Conservation (phyloP, 2,888 invertebrate species). For the Brassicogethes aeneus region DNA sequence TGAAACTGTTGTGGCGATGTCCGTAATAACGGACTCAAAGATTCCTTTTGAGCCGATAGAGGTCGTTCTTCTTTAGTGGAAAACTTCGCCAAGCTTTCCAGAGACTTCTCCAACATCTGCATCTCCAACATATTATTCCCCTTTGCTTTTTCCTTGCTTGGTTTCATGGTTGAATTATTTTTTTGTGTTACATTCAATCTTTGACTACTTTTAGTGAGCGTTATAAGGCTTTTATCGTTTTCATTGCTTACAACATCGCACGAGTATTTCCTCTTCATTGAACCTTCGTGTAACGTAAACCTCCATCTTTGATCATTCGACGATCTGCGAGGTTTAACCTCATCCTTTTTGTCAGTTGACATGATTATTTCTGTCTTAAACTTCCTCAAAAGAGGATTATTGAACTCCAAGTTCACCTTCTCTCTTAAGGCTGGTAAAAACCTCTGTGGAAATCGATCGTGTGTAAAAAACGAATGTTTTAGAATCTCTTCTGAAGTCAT, state of each 20-base stretch:
- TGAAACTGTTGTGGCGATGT: slow-evolving; percentile 18
- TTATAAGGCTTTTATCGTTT: slow-evolving; percentile 18
- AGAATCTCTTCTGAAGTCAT: slow-evolving; percentile 55
- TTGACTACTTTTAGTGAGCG: slow-evolving; percentile 21
- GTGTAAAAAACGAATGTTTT: slow-evolving; percentile 54
- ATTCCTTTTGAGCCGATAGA: neutral
- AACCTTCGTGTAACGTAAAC: slow-evolving; percentile 31
- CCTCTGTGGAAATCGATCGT: slow-evolving; percentile 55
- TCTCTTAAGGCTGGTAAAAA: slow-evolving; percentile 58
- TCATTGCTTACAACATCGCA: no score
- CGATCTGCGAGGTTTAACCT: slow-evolving; percentile 16
- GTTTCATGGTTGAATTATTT: slow-evolving; percentile 6
- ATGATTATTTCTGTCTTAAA: slow-evolving; percentile 35
- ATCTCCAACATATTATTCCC: slow-evolving; percentile 20
- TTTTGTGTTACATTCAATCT: slow-evolving; percentile 22
- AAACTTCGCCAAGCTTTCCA: slow-evolving; percentile 27
- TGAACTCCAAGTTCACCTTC: slow-evolving; percentile 54
- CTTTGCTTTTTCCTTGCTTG: no score
- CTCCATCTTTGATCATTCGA: slow-evolving; percentile 27
- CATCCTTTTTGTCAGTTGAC: slow-evolving; percentile 35
- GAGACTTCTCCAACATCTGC: slow-evolving; percentile 29
- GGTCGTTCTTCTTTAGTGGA: slow-evolving; percentile 13
- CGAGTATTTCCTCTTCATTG: slow-evolving; percentile 32
- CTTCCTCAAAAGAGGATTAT: slow-evolving; percentile 45
- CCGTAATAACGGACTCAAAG: slow-evolving; percentile 13